Conservation (phyloP, 2,113 vertebrate genomes). For the Pao palembangensis region DNA sequence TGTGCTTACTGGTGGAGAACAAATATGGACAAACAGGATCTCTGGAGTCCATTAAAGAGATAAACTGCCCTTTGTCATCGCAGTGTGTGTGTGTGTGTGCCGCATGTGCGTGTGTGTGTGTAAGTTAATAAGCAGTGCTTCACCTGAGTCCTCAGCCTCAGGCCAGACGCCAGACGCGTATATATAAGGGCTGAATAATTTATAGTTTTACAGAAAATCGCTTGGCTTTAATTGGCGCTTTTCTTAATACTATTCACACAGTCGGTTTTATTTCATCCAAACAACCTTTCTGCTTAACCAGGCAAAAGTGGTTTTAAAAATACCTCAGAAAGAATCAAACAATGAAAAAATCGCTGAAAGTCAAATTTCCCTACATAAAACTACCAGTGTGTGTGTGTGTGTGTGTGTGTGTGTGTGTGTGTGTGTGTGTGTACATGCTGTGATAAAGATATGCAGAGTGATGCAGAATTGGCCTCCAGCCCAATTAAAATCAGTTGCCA, state of each 20-base stretch:
- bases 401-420: slow-evolving; percentile 6
- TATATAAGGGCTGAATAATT: slow-evolving; percentile 35
- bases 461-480: slow-evolving; percentile 55
- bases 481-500: slow-evolving; percentile 66
- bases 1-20: no score
- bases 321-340: no score
- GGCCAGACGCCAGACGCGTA: slow-evolving; percentile 15
- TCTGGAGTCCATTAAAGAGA: no score
- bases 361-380: neutral
- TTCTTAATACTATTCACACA: neutral
- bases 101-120: slow-evolving; percentile 21
- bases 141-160: slow-evolving; percentile 36
- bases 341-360: neutral
- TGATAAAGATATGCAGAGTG: slow-evolving; percentile 44
- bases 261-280: no score
- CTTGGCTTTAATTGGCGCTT: neutral
- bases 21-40: no score
- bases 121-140: slow-evolving; percentile 31
- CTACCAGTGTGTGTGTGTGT: slow-evolving; percentile 3
- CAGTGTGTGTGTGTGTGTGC: slow-evolving; percentile 4
- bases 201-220: slow-evolving; percentile 3
- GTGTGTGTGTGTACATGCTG: slow-evolving; percentile 19
- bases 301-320: no score
- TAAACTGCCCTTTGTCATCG: no score
- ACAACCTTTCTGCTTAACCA: neutral